Conservation (phyloP, 2,888 invertebrate genomes). For the Drymonia ruficornis region DNA sequence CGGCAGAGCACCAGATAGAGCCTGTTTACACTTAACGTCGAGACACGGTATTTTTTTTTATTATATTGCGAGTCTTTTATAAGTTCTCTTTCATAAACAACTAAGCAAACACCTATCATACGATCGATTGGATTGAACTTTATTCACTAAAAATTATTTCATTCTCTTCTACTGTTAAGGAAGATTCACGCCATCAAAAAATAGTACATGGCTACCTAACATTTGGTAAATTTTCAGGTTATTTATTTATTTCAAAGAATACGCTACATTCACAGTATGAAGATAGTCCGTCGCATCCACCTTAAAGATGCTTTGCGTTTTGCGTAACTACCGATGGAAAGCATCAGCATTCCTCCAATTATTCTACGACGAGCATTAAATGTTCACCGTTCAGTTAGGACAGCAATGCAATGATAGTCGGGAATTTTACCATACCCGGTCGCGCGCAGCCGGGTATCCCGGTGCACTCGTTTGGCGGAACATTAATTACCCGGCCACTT, state of each 20-base stretch:
- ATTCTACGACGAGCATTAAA: slow-evolving; percentile 9
- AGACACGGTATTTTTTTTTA: neutral
- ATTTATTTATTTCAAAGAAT: too few species aligned
- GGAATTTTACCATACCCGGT: slow-evolving; percentile 49
- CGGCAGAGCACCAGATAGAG: slow-evolving; percentile 28
- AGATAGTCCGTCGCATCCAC: too few species aligned
- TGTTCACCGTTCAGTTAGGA: slow-evolving; percentile 16
- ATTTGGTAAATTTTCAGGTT: too few species aligned
- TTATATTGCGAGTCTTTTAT: neutral
- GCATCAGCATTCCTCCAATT: neutral
- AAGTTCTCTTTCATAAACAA: neutral
- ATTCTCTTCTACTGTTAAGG: too few species aligned
- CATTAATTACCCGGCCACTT: slow-evolving; percentile 70
- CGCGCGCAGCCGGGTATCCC: slow-evolving; percentile 51
- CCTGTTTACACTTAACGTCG: slow-evolving; percentile 15
- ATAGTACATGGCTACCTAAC: too few species aligned
- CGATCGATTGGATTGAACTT: too few species aligned
- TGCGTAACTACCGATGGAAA: too few species aligned
- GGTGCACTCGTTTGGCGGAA: slow-evolving; percentile 59
- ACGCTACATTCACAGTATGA: too few species aligned
- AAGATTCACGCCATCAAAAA: too few species aligned
- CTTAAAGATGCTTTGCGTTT: too few species aligned
- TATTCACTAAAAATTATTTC: too few species aligned
- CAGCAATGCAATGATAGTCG: slow-evolving; percentile 34
- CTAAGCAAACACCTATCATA: too few species aligned